A percentile compares a stretch with the other conserved stretches of the same genome.
Conservation (phyloP, 2,888 invertebrate species). For the Macrophya alboannulata region DNA sequence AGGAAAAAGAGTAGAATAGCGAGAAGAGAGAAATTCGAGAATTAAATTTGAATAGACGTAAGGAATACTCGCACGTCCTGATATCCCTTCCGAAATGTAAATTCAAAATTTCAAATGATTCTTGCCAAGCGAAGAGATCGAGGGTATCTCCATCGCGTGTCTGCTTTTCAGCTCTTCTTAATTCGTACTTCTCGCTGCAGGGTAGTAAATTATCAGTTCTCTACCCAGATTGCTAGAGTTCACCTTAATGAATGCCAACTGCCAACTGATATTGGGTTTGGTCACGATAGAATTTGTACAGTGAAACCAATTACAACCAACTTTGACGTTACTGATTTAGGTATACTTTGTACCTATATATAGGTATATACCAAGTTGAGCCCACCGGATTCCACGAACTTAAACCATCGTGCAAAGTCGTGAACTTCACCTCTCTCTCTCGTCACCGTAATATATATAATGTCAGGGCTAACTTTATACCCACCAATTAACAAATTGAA, state of each 20-base stretch:
- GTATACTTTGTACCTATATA: no score
- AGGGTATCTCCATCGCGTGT: conserved; percentile 46
- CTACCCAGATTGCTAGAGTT: not conserved
- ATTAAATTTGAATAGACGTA: conserved; percentile 5
- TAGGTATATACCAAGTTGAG: not conserved
- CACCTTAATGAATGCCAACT: conserved; percentile 33
- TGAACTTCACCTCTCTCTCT: not conserved
- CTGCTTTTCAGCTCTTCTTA: not conserved
- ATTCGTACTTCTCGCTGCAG: not conserved
- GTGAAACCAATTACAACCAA: conserved; percentile 2
- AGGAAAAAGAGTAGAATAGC: no score
- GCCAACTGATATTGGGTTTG: conserved; percentile 28
- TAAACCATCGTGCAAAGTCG: not conserved
- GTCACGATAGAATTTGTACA: conserved; percentile 40
- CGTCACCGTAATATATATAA: not conserved
- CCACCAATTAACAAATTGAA: not conserved
- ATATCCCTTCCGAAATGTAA: not conserved
- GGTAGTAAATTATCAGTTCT: conserved; percentile 22
- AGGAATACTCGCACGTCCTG: not conserved
- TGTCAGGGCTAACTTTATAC: not conserved
- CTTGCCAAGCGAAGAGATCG: no score
- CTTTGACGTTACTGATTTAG: not conserved
- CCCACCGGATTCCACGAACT: not conserved
- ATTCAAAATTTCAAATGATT: not conserved
- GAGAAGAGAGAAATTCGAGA: not conserved